Percentiles rank a stretch among this genome's conserved stretches.
Evolutionary conservation across 2,888 invertebrate genomes (phyloP).

Genomic region (Ennomos erosarius): DNA sequence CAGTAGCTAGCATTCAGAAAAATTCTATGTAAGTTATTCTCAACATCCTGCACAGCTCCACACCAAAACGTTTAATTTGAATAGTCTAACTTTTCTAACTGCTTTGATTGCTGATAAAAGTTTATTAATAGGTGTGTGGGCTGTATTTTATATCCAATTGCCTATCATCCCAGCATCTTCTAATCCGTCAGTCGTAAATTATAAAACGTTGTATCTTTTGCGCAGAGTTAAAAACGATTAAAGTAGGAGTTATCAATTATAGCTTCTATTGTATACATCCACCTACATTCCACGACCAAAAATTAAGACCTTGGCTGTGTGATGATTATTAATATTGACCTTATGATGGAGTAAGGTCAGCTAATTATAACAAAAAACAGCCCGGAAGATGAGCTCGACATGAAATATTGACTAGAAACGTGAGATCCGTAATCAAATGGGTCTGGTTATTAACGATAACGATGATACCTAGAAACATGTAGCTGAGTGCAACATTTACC

Average conservation of each 20-base stretch:
- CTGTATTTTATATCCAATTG: constrained; percentile 7
- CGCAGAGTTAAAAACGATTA: too few species aligned
- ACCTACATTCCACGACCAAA: constrained; percentile 34
- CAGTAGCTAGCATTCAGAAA: too few species aligned
- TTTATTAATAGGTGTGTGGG: constrained; percentile 18
- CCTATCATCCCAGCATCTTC: constrained; percentile 9
- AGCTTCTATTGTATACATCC: constrained; percentile 45
- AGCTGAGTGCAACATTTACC: too few species aligned
- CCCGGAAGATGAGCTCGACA: constrained; percentile 66
- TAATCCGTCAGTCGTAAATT: constrained; percentile 13
- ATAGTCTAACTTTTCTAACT: constrained; percentile 16
- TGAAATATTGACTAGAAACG: constrained; percentile 60
- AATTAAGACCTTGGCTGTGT: constrained; percentile 57
- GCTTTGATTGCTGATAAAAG: constrained; percentile 14
- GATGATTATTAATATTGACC: constrained; percentile 65
- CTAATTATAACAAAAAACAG: constrained; percentile 65
- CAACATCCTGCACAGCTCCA: too few species aligned
- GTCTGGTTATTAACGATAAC: constrained; percentile 20
- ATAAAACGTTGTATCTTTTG: background rate
- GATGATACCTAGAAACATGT: too few species aligned
- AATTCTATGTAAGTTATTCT: too few species aligned
- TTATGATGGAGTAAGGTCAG: constrained; percentile 61
- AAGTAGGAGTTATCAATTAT: constrained; percentile 45
- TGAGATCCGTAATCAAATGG: constrained; percentile 60
- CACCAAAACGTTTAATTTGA: constrained; percentile 5